A percentile compares a stretch with the other conserved stretches of the same genome.
phyloP scores from a whole-genome alignment of 2,113 vertebrate species.

The Sorex fumeus region DNA sequence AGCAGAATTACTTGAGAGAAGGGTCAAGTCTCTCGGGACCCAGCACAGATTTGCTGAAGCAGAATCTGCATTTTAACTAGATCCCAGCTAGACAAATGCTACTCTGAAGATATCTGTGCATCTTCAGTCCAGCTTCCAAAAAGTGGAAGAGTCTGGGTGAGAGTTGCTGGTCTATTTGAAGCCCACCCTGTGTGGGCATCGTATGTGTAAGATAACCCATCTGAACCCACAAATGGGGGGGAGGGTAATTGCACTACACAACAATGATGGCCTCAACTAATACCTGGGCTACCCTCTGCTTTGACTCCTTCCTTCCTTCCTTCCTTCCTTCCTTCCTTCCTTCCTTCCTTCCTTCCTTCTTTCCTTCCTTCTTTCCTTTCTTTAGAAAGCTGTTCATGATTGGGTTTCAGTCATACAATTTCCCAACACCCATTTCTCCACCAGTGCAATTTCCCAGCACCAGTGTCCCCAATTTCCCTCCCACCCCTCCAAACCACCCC shows the following conservation, averaged over 20 bases:
- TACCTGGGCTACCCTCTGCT: not conserved
- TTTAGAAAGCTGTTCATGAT: too few relatives aligned
- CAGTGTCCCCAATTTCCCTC: too few relatives aligned
- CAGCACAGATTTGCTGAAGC: not conserved
- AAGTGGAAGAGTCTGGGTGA: not conserved
- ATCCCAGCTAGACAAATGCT: not conserved
- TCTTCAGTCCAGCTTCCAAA: too few relatives aligned
- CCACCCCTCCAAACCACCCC: too few relatives aligned
- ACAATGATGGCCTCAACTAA: not conserved
- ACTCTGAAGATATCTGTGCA: not conserved
- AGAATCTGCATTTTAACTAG: not conserved
- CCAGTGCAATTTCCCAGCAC: too few relatives aligned
- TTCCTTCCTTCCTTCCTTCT: too few relatives aligned
- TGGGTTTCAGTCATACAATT: too few relatives aligned
- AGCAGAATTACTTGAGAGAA: rapidly evolving
- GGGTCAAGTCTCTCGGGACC: rapidly evolving
- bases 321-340: too few relatives aligned
- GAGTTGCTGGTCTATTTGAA: not conserved
- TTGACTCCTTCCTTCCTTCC: not conserved
- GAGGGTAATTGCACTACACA: not conserved
- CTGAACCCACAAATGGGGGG: not conserved
- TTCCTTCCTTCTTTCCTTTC: too few relatives aligned
- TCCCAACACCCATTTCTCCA: too few relatives aligned
- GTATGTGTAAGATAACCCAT: not conserved
- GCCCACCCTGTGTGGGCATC: not conserved